Conservation (phyloP, 2,113 vertebrate genomes). For the Megaceryle torquata region DNA sequence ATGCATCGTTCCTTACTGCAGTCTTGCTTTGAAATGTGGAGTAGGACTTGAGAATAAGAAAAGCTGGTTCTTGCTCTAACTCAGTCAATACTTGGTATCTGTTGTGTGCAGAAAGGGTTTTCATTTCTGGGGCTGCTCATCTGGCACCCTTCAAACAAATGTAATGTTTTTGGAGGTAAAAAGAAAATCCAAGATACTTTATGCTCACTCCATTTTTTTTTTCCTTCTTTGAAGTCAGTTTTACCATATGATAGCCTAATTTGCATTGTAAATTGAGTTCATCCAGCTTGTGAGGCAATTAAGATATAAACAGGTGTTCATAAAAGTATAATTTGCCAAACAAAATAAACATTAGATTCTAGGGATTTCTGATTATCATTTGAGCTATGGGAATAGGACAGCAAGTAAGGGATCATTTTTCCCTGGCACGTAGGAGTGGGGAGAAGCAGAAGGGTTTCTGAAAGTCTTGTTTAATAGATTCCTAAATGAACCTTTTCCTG, state of each 20-base stretch:
- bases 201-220: neutral
- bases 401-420: neutral
- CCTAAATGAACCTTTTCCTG: conserved; percentile 11
- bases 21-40: neutral
- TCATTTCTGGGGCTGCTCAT: neutral
- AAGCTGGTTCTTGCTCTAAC: neutral
- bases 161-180: neutral
- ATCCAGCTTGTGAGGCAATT: neutral
- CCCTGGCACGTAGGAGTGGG: neutral
- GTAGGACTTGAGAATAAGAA: neutral
- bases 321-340: conserved; percentile 27
- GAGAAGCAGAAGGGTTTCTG: conserved; percentile 6
- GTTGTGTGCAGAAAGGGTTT: neutral
- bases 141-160: neutral
- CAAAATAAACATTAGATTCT: neutral
- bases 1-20: neutral
- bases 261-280: neutral
- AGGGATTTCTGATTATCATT: conserved; percentile 18
- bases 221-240: neutral
- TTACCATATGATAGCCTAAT: neutral
- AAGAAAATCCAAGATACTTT: neutral
- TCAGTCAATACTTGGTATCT: neutral
- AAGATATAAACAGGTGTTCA: conserved; percentile 11
- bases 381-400: neutral
- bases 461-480: neutral